These are phyloP conservation scores for Hyles euphorbiae DNA, from an alignment of 1,140 invertebrate species.

Conservation along the genomic window DNA sequence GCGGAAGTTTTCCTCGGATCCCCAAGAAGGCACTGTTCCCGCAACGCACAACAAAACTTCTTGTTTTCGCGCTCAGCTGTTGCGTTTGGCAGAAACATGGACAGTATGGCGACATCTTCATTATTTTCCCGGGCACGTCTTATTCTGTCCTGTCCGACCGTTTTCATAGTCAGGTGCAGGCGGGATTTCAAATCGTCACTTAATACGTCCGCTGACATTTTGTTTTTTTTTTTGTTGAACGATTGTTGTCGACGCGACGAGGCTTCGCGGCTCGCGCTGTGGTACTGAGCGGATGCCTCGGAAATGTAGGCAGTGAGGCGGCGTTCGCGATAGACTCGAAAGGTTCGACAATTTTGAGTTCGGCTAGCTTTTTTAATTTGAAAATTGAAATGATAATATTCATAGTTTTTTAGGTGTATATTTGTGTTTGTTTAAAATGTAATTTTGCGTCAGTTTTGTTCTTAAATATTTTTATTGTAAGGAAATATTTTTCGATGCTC, in stretches of 20 bases:
- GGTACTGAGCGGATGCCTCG: constrained; percentile 39
- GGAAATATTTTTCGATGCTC: too few relatives aligned
- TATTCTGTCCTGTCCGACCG: constrained; percentile 85
- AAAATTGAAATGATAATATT: too few relatives aligned
- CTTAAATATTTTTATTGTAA: too few relatives aligned
- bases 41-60: constrained; percentile 85
- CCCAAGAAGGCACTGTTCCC: constrained; percentile 83
- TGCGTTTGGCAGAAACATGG: constrained; percentile 85
- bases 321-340: too few relatives aligned
- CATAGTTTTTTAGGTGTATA: too few relatives aligned
- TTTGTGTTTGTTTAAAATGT: too few relatives aligned
- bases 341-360: too few relatives aligned
- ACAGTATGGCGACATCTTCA: constrained; percentile 89
- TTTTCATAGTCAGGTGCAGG: constrained; percentile 84
- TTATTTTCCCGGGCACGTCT: constrained; percentile 85
- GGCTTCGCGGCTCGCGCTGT: constrained; percentile 56
- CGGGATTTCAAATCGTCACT: constrained; percentile 85
- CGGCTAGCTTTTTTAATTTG: too few relatives aligned
- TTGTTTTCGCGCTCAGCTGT: constrained; percentile 81
- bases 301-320: too few relatives aligned
- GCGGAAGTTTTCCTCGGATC: constrained; percentile 84
- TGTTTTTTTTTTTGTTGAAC: constrained; percentile 15
- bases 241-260: constrained; percentile 26
- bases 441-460: too few relatives aligned
- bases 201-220: constrained; percentile 84